Percentiles rank a stretch among this genome's conserved stretches.
Conservation (phyloP, 2,113 vertebrate species). For the Suncus etruscus region DNA sequence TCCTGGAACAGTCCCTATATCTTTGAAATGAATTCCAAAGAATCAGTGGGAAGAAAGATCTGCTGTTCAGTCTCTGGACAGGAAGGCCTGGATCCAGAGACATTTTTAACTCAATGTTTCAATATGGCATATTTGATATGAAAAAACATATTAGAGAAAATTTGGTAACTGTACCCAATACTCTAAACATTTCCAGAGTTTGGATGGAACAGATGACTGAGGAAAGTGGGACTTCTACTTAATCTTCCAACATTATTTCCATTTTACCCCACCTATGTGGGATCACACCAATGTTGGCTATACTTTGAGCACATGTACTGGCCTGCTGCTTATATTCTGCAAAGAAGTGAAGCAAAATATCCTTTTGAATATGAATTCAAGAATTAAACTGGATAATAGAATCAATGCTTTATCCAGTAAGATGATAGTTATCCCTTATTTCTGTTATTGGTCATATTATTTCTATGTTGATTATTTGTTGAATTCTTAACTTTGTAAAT, state of each 20-base stretch:
- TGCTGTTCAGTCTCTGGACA: not conserved
- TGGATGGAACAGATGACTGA: not conserved
- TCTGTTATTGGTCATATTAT: not conserved
- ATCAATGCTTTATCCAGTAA: not conserved
- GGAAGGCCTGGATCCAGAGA: not conserved
- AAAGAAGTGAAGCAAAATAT: not conserved
- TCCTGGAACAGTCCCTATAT: not conserved
- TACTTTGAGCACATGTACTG: fast-evolving
- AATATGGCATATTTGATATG: not conserved
- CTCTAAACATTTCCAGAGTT: not conserved
- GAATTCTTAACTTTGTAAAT: not conserved
- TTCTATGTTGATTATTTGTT: not conserved
- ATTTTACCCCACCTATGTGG: not conserved
- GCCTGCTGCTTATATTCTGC: not conserved
- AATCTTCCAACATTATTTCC: no score
- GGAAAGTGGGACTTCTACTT: fast-evolving
- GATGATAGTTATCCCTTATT: not conserved
- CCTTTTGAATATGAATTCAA: not conserved
- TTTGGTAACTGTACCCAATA: not conserved
- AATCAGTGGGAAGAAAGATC: not conserved
- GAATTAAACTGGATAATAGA: not conserved
- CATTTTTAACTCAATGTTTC: not conserved
- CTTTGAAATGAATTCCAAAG: not conserved
- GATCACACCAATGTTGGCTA: not conserved
- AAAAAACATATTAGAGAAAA: not conserved